A percentile compares a stretch with the other conserved stretches of the same genome.
phyloP scores from a whole-genome alignment of 2,888 invertebrate species.

The Molanna angustata region DNA sequence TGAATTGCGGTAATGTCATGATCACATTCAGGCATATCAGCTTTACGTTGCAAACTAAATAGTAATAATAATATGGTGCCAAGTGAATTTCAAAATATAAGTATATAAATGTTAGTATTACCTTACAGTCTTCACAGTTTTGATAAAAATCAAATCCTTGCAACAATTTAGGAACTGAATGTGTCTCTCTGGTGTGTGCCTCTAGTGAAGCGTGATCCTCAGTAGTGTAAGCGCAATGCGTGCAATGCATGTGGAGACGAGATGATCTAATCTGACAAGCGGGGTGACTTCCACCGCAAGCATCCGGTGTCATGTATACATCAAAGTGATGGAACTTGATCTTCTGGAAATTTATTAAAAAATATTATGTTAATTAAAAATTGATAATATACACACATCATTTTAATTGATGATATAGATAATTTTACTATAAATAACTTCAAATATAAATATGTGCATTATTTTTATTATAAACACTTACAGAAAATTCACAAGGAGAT shows the following conservation, averaged over 20 bases:
- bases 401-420: neutral
- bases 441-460: too few species aligned
- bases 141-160: slow-evolving; percentile 83
- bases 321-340: slow-evolving; percentile 63
- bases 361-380: slow-evolving; percentile 6
- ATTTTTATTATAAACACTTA: slow-evolving; percentile 40
- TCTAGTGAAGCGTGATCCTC: slow-evolving; percentile 75
- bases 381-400: neutral
- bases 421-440: too few species aligned
- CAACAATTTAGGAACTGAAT: slow-evolving; percentile 75
- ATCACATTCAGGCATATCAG: too few species aligned
- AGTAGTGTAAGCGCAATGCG: slow-evolving; percentile 78
- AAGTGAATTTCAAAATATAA: too few species aligned
- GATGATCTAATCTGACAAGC: slow-evolving; percentile 67
- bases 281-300: slow-evolving; percentile 66
- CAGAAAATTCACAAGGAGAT: slow-evolving; percentile 51
- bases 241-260: slow-evolving; percentile 82
- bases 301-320: slow-evolving; percentile 57
- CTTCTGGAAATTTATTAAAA: slow-evolving; percentile 44
- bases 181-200: slow-evolving; percentile 83
- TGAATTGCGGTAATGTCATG: too few species aligned
- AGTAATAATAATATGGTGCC: too few species aligned
- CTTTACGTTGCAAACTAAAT: too few species aligned
- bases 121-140: slow-evolving; percentile 52
- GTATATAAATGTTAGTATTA: too few species aligned